Evolutionary conservation across 64 coral and sea anemone genomes (phyloP).

Genomic region (Orbicella faveolata): DNA sequence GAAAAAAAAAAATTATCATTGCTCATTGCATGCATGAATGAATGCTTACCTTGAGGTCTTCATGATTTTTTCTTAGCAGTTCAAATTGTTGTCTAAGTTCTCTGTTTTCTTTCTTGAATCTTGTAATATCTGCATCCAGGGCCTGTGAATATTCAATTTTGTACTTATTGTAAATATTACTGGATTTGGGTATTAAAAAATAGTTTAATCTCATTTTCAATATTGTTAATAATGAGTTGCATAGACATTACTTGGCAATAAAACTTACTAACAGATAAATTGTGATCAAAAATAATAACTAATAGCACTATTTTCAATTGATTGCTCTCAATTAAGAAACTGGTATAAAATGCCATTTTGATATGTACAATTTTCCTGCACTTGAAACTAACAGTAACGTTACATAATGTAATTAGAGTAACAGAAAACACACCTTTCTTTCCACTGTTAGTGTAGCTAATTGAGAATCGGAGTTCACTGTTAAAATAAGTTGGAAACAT

Average conservation of each 20-base stretch:
- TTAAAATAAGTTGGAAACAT: constrained; percentile 10
- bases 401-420: background rate
- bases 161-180: too few relatives aligned
- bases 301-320: too few relatives aligned
- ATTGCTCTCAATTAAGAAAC: too few relatives aligned
- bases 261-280: too few relatives aligned
- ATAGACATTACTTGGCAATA: too few relatives aligned
- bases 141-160: constrained; percentile 28
- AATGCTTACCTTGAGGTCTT: constrained; percentile 80
- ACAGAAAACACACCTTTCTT: constrained; percentile 69
- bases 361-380: background rate
- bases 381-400: background rate
- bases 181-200: too few relatives aligned
- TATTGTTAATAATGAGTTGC: too few relatives aligned
- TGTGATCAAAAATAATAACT: too few relatives aligned
- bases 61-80: constrained; percentile 60
- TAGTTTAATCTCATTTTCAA: too few relatives aligned
- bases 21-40: background rate
- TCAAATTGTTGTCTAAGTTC: constrained; percentile 92
- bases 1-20: background rate
- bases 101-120: constrained; percentile 80
- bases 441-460: constrained; percentile 66
- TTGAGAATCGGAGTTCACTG: constrained; percentile 79
- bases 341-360: background rate
- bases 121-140: constrained; percentile 60